Percentiles rank a stretch among this genome's conserved stretches.
Evolutionary conservation across 1,140 invertebrate genomes (phyloP).

Genomic region (Leptonema lineaticorne): DNA sequence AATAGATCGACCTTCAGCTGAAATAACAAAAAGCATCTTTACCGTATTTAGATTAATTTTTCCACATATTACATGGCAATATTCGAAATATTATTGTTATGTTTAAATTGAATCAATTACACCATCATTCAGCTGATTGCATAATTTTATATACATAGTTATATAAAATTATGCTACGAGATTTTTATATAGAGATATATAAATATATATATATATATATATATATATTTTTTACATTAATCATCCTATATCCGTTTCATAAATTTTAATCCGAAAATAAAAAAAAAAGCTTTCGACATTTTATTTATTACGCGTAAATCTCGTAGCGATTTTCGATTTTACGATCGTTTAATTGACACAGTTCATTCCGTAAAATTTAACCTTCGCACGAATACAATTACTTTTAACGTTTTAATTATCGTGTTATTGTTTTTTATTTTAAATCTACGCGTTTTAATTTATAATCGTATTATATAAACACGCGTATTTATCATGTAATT

Average conservation of each 20-base stretch:
- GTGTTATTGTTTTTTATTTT: too few relatives aligned
- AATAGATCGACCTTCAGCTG: neutral
- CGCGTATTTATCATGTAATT: too few relatives aligned
- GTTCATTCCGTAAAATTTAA: neutral
- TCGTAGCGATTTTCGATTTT: neutral
- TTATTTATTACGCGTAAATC: neutral
- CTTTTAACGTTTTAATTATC: neutral
- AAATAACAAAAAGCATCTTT: slow-evolving; percentile 3
- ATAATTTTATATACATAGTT: too few relatives aligned
- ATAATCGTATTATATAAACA: too few relatives aligned
- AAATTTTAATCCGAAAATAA: neutral
- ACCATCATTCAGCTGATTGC: too few relatives aligned
- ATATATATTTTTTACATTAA: neutral
- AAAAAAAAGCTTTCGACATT: neutral
- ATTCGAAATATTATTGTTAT: too few relatives aligned
- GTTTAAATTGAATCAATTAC: too few relatives aligned
- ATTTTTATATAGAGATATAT: too few relatives aligned
- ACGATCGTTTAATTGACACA: neutral
- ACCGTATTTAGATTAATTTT: neutral
- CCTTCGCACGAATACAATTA: neutral
- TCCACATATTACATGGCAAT: neutral
- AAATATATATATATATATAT: neutral
- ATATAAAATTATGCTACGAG: too few relatives aligned
- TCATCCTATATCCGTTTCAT: neutral
- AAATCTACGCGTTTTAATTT: too few relatives aligned